Evolutionary conservation across 30 jellyfish, hydroid and myxozoan species (phyloP).

Genomic region (Phacellophora camtschatica): DNA sequence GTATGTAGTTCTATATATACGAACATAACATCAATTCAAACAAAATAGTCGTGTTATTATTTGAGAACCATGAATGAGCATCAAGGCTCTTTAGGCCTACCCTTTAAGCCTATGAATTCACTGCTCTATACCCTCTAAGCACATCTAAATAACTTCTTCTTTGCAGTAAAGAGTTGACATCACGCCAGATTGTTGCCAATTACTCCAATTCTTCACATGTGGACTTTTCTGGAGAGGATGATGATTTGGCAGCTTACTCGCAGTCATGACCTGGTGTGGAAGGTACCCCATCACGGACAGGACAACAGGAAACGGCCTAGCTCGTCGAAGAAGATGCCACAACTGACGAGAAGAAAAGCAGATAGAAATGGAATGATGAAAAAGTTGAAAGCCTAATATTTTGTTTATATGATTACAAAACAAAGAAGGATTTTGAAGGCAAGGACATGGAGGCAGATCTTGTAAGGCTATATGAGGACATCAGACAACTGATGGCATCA

Average conservation of each 20-base stretch:
- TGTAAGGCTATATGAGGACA: constrained; percentile 36
- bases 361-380: constrained; percentile 49
- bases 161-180: background rate
- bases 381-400: background rate
- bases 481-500: constrained; percentile 36
- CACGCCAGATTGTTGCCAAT: background rate
- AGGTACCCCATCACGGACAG: background rate
- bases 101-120: background rate
- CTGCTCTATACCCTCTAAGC: too few relatives aligned
- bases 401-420: constrained; percentile 22
- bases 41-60: background rate
- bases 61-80: background rate
- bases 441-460: constrained; percentile 52
- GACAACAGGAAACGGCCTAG: background rate
- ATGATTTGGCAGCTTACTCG: background rate
- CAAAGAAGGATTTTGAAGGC: constrained; percentile 29
- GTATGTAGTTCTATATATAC: background rate
- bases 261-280: background rate
- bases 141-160: background rate
- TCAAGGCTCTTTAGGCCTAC: background rate
- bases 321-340: background rate
- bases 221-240: background rate
- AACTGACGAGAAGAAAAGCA: background rate
- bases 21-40: background rate
- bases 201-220: background rate